A percentile compares a stretch with the other conserved stretches of the same genome.
Conservation (phyloP, 2,797 vertebrate genomes). For the Phoeniculus purpureus region DNA sequence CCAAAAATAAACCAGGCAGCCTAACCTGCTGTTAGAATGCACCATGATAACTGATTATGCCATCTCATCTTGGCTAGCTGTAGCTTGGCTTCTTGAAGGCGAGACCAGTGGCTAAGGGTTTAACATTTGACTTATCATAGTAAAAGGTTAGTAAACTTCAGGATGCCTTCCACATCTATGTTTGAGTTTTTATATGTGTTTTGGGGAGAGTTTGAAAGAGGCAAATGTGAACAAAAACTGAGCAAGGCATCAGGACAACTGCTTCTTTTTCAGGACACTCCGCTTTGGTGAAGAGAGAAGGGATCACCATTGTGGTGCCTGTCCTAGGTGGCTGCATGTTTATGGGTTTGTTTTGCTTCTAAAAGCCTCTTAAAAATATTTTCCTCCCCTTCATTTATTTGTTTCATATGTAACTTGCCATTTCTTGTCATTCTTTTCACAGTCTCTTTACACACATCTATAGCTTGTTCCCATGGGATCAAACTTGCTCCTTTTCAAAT, state of each 20-base stretch:
- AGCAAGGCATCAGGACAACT: neutral
- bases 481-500: neutral
- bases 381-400: neutral
- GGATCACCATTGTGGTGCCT: neutral
- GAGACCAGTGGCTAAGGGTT: neutral
- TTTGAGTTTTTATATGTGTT: neutral
- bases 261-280: neutral
- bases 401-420: neutral
- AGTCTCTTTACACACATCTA: neutral
- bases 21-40: neutral
- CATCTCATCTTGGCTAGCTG: neutral
- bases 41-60: accelerated
- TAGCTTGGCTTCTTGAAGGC: neutral
- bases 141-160: neutral
- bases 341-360: neutral
- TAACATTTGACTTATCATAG: neutral
- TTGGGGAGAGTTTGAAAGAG: neutral
- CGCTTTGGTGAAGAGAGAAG: neutral
- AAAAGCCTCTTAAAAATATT: neutral
- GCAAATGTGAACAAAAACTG: neutral
- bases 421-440: neutral
- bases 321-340: neutral
- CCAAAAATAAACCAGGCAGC: neutral
- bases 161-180: accelerated
- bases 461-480: neutral